Evolutionary conservation across 2,797 vertebrate genomes (phyloP), one percentile per base, ranked within the genome.

Genomic region (Sternotherus odoratus): DNA sequence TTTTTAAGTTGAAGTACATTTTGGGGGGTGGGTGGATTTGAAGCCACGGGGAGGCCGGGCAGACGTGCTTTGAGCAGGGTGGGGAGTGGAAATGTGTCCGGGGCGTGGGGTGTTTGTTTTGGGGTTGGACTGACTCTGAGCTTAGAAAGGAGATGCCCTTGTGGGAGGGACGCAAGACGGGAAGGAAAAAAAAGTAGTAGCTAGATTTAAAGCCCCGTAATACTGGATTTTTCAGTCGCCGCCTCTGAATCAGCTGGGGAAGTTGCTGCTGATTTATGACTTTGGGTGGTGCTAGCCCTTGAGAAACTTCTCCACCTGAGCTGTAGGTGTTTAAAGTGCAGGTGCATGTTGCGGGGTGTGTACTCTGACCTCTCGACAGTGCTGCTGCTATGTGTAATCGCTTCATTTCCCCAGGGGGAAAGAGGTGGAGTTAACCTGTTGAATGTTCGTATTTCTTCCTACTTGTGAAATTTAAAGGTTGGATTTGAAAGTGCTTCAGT

Each of bases 301-400:
- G 77, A 72, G 91, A 86, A 91, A 91, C 82, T 72, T 63, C 91
- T 78, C 78, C 90, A 80, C 88, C 95, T 95, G 95, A 77, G 51
- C 43, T 30, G 93, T 86, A 53, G 95, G 94, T 87, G 89, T 72
- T 57, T 9, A 1, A 6, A 81, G 83, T 51, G 92, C 97, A 97
- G 97, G 97, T 97, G 97, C 90, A 82, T 56, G 85, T 13, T 39
- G 84, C 60, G 87, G 95, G 92, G 95, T 75, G 97, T 95, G 96
- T 94, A 80, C 96, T 93, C 79, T 86, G 88, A 88, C 91, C 94
- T 95, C 86, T 93, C 77, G 16, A 46, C 19, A 39, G 85, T 4
- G 81, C 89, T n/a, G 50, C 79, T 24, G 82, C 81, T 3, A 85
- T 81, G 90, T 94, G 77, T 79, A 85, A 93, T 66, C 11, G 83